A percentile compares a stretch with the other conserved stretches of the same genome.
Evolutionary conservation across 2,797 vertebrate genomes (phyloP).

Genomic region (Pempheris klunzingeri): DNA sequence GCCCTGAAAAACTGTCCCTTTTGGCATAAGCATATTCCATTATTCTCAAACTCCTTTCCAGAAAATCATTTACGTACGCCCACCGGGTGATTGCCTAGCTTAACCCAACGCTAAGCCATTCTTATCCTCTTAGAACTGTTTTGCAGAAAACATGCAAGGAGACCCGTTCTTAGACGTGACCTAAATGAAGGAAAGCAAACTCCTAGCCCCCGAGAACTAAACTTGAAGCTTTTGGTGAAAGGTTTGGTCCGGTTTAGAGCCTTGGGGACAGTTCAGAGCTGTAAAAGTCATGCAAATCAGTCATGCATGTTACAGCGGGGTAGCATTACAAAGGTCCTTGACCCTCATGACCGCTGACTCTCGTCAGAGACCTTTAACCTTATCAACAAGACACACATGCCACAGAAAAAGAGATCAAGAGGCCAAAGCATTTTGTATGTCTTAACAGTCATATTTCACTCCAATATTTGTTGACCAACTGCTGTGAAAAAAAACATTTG

Average conservation of each 20-base stretch:
- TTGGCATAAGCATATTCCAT: conserved; percentile 56
- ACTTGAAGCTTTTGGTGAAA: conserved; percentile 1
- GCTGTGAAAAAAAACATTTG: conserved; percentile 12
- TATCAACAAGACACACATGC: conserved; percentile 71
- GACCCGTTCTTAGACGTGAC: conserved; percentile 65
- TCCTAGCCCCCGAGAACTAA: neutral
- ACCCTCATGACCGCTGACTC: conserved; percentile 58
- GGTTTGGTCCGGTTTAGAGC: conserved; percentile 26
- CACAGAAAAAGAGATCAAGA: conserved; percentile 49
- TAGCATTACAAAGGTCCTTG: conserved; percentile 69
- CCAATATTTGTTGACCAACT: conserved; percentile 24
- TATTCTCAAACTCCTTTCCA: conserved; percentile 58
- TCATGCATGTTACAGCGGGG: conserved; percentile 65
- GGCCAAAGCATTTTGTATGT: conserved; percentile 32
- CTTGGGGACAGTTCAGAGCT: conserved; percentile 37
- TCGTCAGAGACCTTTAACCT: conserved; percentile 67
- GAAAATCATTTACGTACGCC: conserved; percentile 67
- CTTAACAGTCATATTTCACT: conserved; percentile 57
- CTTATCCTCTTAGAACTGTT: conserved; percentile 78
- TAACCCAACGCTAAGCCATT: conserved; percentile 71
- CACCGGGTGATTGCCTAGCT: conserved; percentile 74
- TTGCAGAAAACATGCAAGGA: conserved; percentile 66
- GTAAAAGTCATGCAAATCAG: conserved; percentile 65
- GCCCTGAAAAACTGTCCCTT: conserved; percentile 42
- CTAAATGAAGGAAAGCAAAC: conserved; percentile 50